These are phyloP conservation scores for Hypanus sabinus DNA, from an alignment of 2,113 vertebrate species.

Conservation along the genomic window DNA sequence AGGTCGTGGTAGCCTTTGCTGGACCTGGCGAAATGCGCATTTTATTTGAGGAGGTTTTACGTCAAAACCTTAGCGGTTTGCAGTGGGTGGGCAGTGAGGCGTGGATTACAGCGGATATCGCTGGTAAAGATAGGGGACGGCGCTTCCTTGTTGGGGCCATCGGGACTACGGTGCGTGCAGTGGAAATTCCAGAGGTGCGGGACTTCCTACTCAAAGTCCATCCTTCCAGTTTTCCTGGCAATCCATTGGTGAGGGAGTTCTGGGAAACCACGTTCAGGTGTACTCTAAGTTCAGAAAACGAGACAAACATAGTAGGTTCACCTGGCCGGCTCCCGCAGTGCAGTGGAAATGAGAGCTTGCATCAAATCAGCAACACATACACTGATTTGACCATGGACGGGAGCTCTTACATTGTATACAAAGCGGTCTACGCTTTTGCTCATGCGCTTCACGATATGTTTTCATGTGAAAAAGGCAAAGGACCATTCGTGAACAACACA, in stretches of 20 bases:
- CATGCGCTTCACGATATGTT: conserved; percentile 22
- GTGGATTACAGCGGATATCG: conserved; percentile 57
- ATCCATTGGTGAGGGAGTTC: conserved; percentile 54
- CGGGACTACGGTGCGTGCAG: conserved; percentile 55
- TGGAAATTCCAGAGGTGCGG: conserved; percentile 51
- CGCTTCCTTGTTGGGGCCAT: conserved; percentile 53
- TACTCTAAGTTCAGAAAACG: conserved; percentile 43
- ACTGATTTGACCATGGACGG: conserved; percentile 60
- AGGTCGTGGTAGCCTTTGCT: conserved; percentile 59
- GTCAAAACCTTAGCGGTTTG: conserved; percentile 55
- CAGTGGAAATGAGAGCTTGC: conserved; percentile 54
- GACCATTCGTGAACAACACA: conserved; percentile 5
- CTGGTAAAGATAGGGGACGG: conserved; percentile 46
- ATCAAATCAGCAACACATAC: conserved; percentile 49
- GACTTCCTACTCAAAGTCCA: conserved; percentile 55
- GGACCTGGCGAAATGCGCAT: conserved; percentile 55
- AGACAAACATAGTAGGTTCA: background rate
- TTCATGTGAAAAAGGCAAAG: background rate
- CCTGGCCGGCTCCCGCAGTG: conserved; percentile 42
- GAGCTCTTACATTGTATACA: conserved; percentile 61
- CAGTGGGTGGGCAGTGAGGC: conserved; percentile 66
- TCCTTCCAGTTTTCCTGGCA: conserved; percentile 50
- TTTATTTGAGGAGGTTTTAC: conserved; percentile 54
- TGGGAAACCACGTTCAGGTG: conserved; percentile 61
- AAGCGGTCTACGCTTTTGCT: conserved; percentile 18